Percentiles rank a stretch among this genome's conserved stretches.
These are phyloP conservation scores for Drosophila algonquin DNA, from an alignment of 2,888 invertebrate genomes.

Conservation along the genomic window DNA sequence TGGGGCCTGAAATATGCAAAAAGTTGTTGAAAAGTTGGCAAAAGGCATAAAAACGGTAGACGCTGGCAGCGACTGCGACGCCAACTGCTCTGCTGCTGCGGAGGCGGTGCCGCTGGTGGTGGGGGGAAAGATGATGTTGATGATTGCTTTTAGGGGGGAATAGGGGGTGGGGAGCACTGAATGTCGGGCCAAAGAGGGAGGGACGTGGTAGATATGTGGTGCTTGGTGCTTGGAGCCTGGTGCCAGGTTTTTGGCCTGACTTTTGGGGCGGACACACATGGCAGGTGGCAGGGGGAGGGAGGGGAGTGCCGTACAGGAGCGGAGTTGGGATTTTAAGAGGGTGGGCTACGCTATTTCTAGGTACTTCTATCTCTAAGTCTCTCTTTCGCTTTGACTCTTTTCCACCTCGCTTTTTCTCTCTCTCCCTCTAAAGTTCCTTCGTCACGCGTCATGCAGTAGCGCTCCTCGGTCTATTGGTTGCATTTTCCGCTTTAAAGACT, in stretches of 20 bases:
- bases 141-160: constrained; percentile 2
- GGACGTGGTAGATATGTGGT: background rate
- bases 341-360: no score
- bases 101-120: background rate
- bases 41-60: constrained; percentile 54
- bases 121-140: constrained; percentile 12
- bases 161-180: no score
- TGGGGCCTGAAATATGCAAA: constrained; percentile 64
- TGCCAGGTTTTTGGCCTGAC: constrained; percentile 10
- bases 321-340: constrained; percentile 17
- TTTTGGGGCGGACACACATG: background rate
- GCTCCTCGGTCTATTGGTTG: background rate
- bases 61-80: constrained; percentile 21
- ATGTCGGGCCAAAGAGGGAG: background rate
- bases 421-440: background rate
- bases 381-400: no score
- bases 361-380: no score
- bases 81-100: background rate
- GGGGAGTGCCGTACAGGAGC: background rate
- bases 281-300: background rate
- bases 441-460: background rate
- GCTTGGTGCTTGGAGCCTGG: constrained; percentile 8
- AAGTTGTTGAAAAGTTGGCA: constrained; percentile 69
- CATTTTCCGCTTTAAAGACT: background rate
- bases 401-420: background rate